Base-by-base conservation (phyloP, 2,797 vertebrate species). In the Mallotus villosus region DNA sequence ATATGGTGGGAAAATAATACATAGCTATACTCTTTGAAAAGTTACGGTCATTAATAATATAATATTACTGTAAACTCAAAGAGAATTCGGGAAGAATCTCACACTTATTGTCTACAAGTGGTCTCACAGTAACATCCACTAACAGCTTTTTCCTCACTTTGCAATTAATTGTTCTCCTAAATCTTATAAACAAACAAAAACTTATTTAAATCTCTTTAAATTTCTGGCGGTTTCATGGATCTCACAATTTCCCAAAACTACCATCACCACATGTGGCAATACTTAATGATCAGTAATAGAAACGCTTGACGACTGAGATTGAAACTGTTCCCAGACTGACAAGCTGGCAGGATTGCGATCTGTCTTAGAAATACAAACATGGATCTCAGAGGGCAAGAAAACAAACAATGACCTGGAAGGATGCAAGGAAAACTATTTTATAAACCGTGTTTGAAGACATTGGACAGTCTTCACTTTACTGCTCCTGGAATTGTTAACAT, bases 241-340 rank as follows among this genome's bases (percentile, higher is more conserved):
- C 72, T 84, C 76, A 32, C 17, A 2, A 60, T 51, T 74, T 60
- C 69, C 73, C 55, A 27, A 68, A 63, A 1, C 67, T 41, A 17
- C 19, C 32, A 46, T 67, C 24, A 70, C 32, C 53, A 66, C 86
- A 88, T 72, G 65, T 90, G 88, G 84, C 53, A 75, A 65, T 79
- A 77, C 63, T 90, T 89, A 14, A 8, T 46, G 73, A 81, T 75
- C 71, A 73, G 68, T 73, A 66, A 53, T 12, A 27, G 63, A 16
- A 82, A 73, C 61, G 51, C 74, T 78, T 59, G 27, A 67, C 70
- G 73, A 73, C 72, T 74, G 74, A 17, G n/a, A 46, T 55, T 64
- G 27, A 46, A 74, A 57, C 1, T 4, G 65, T 72, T 81, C 65
- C 71, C 72, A 24, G 14, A 67, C 9, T 11, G 59, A 75, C 70